Evolutionary conservation across 1,140 invertebrate species (phyloP).

Genomic region (Dreissena rostriformis): DNA sequence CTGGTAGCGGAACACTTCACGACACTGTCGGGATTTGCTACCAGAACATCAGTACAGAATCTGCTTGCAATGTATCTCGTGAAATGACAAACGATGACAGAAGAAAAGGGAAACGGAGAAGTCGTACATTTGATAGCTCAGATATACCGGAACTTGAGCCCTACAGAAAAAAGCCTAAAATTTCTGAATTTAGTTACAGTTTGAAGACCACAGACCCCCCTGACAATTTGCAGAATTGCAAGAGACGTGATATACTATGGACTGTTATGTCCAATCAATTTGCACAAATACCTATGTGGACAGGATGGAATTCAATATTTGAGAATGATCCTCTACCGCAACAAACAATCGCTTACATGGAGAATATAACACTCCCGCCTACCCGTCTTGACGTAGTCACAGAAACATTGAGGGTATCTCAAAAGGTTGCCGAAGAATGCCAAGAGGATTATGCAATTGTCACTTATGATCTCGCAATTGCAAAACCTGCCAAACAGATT

Average conservation of each 20-base stretch:
- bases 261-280: background rate
- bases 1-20: constrained; percentile 81
- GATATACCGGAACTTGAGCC: background rate
- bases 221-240: background rate
- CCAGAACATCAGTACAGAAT: constrained; percentile 16
- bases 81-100: too few species aligned
- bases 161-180: constrained; percentile 31
- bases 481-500: constrained; percentile 80
- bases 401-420: constrained; percentile 77
- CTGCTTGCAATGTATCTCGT: background rate
- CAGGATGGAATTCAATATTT: constrained; percentile 13
- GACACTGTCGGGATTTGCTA: constrained; percentile 81
- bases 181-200: constrained; percentile 1
- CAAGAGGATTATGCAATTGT: constrained; percentile 74
- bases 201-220: background rate
- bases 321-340: constrained; percentile 14
- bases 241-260: background rate
- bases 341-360: constrained; percentile 48
- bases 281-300: constrained; percentile 11
- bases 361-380: constrained; percentile 28
- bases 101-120: background rate
- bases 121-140: background rate
- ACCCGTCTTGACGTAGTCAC: constrained; percentile 67
- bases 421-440: constrained; percentile 70
- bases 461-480: constrained; percentile 79